Evolutionary conservation across 2,888 invertebrate genomes (phyloP).

Genomic region (Phoenoteleia sp.): DNA sequence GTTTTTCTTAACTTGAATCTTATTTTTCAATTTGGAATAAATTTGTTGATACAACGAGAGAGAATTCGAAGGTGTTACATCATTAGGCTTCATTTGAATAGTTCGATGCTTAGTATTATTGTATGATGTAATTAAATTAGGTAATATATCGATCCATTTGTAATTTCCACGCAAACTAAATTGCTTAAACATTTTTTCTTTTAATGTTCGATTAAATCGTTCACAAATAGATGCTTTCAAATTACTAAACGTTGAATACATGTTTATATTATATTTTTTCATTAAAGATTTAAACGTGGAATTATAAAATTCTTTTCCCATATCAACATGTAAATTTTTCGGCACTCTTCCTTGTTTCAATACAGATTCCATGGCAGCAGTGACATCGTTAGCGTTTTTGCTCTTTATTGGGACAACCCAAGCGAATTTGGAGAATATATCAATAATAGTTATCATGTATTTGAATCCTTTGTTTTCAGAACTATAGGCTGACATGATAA

Average conservation of each 20-base stretch:
- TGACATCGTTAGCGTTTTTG: constrained; percentile 76
- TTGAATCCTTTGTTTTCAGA: constrained; percentile 80
- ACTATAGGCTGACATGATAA: constrained; percentile 80
- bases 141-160: too few species aligned
- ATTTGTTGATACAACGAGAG: too few species aligned
- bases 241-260: constrained; percentile 29
- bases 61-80: too few species aligned
- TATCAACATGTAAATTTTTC: constrained; percentile 22
- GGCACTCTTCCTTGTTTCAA: constrained; percentile 25
- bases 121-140: too few species aligned
- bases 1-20: too few species aligned
- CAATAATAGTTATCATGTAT: constrained; percentile 83
- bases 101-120: too few species aligned
- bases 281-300: not conserved
- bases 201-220: constrained; percentile 17
- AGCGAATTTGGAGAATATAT: constrained; percentile 84
- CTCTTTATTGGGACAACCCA: constrained; percentile 82
- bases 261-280: constrained; percentile 2
- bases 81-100: too few species aligned
- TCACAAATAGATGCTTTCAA: constrained; percentile 30
- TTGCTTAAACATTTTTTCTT: constrained; percentile 15
- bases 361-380: constrained; percentile 69
- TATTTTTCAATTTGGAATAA: too few species aligned
- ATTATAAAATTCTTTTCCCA: too few species aligned
- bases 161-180: too few species aligned